A percentile compares a stretch with the other conserved stretches of the same genome.
These are phyloP conservation scores for Sogatella furcifera DNA, from an alignment of 1,140 invertebrate genomes.

Conservation along the genomic window DNA sequence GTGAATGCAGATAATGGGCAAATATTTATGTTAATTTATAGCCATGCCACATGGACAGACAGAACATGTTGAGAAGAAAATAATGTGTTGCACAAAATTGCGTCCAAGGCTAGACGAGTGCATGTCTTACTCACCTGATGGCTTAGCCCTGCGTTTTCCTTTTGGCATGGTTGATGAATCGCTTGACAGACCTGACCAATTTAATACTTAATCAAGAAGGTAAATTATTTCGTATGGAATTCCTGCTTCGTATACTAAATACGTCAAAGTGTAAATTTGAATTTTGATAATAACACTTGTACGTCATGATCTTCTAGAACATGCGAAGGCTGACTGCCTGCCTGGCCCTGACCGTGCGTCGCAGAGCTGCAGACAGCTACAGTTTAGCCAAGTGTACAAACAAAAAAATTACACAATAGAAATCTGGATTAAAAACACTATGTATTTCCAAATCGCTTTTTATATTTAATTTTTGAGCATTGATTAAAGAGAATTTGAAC, in stretches of 20 bases:
- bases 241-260: constrained; percentile 22
- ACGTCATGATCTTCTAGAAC: constrained; percentile 18
- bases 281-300: constrained; percentile 20
- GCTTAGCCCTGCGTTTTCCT: constrained; percentile 23
- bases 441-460: too few relatives aligned
- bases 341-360: too few relatives aligned
- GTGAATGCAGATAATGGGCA: too few relatives aligned
- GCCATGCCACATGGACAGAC: constrained; percentile 2
- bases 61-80: neutral
- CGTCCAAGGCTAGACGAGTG: neutral
- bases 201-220: constrained; percentile 24
- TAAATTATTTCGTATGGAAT: constrained; percentile 21
- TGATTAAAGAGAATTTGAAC: too few relatives aligned
- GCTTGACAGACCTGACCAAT: constrained; percentile 10
- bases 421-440: too few relatives aligned
- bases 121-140: constrained; percentile 15
- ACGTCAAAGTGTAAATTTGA: constrained; percentile 19
- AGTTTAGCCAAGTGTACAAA: too few relatives aligned
- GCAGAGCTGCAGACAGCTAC: too few relatives aligned
- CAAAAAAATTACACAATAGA: too few relatives aligned
- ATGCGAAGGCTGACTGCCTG: constrained; percentile 8
- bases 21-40: neutral
- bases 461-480: too few relatives aligned
- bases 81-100: neutral
- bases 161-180: constrained; percentile 20